Base-by-base conservation (phyloP, 2,113 vertebrate genomes). In the Channa argus region DNA sequence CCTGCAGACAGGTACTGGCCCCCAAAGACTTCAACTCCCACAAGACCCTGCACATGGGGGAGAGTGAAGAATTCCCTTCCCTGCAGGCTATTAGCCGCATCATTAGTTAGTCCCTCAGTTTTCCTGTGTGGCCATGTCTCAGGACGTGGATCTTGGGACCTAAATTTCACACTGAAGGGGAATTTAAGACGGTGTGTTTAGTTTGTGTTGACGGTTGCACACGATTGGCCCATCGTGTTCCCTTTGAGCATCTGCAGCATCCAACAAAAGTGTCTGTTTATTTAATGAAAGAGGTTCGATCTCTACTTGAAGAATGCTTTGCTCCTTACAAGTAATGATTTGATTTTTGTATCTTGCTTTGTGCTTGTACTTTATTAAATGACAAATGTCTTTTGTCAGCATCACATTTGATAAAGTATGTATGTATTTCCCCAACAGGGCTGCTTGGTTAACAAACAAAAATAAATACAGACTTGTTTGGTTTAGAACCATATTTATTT, bases 61-160 rank as follows among this genome's bases (percentile, higher is more conserved):
- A 92, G 0, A 89, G 93, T 0, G 96, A 97, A 12, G 98, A 99
- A 74, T 99, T 99, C 89, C 98, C 98, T 2, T 98, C 97, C 56
- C 86, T 99, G 61, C 97, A 98, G 85, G 96, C 97, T 0, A 96
- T 98, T 66, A 95, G 96, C 92, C 95, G 96, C 41, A 95, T 97
- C 83, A 96, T 99, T 91, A 97, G 95, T 89, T 99, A 99, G 93
- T 94, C 90, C 14, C 14, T 9, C 64, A 10, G 10, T 15, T 58
- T 58, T 41, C 65, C 65, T 5, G 33, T 33, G 49, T 10, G 68
- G 64, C 33, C 60, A 33, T 15, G 1, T 60, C 80, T 66, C 66
- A 59, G 73, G 63, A 24, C 24, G 24, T 24, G 34, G 80, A 68
- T 66, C n/a, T 36, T 5, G 34, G 69, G 70, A 49, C 44, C 70